These are phyloP conservation scores for Pseudochirops corinnae DNA, from an alignment of 2,797 vertebrate genomes.

Conservation along the genomic window DNA sequence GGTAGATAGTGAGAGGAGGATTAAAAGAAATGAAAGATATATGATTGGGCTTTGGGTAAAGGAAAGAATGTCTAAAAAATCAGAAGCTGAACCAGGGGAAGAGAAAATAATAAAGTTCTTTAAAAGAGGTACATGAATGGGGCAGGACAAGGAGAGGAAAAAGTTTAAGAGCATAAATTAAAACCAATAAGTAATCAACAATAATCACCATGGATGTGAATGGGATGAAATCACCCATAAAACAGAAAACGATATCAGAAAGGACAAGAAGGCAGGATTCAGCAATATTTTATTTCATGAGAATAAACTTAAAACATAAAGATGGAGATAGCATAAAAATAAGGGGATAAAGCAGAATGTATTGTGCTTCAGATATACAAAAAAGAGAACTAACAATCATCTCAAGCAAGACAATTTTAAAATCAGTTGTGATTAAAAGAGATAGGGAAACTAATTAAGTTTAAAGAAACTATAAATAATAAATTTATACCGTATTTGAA, in stretches of 20 bases:
- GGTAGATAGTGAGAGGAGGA: not conserved
- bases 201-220: not conserved
- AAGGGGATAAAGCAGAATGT: not conserved
- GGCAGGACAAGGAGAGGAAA: not conserved
- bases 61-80: not conserved
- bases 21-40: not conserved
- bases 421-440: not conserved
- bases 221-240: not conserved
- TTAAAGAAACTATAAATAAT: not conserved
- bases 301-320: not conserved
- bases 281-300: not conserved
- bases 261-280: not conserved
- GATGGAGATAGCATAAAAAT: not conserved
- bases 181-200: not conserved
- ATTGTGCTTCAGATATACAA: not conserved
- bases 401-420: not conserved
- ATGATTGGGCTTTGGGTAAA: not conserved
- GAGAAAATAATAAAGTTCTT: not conserved
- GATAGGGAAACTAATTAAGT: not conserved
- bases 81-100: not conserved
- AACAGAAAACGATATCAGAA: not conserved
- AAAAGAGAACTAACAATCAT: not conserved
- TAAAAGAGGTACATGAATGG: not conserved
- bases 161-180: not conserved
- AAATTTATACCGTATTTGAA: not conserved